Evolutionary conservation across 1,140 invertebrate genomes (phyloP).

Genomic region (Hesperophylax magnus): DNA sequence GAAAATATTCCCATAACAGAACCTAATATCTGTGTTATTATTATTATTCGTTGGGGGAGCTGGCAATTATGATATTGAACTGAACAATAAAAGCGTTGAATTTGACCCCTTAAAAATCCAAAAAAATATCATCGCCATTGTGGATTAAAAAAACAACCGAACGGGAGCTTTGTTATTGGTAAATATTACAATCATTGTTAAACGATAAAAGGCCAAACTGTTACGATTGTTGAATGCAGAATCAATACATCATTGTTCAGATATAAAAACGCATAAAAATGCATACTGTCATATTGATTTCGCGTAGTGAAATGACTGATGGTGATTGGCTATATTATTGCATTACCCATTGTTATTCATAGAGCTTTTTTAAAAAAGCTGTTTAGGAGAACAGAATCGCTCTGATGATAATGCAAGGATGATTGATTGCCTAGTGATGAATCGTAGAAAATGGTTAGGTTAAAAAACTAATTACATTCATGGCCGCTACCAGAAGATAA

Average conservation of each 20-base stretch:
- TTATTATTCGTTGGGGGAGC: slow-evolving; percentile 30
- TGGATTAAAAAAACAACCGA: slow-evolving; percentile 46
- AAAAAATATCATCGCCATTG: slow-evolving; percentile 45
- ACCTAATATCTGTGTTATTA: slow-evolving; percentile 4
- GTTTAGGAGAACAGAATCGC: not conserved
- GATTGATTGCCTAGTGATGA: slow-evolving; percentile 26
- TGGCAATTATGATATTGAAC: slow-evolving; percentile 57
- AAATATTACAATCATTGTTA: slow-evolving; percentile 38
- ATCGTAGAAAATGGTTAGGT: not conserved
- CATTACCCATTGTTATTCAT: not conserved
- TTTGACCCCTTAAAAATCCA: slow-evolving; percentile 43
- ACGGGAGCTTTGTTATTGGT: slow-evolving; percentile 3
- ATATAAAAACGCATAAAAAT: slow-evolving; percentile 16
- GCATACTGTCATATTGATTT: slow-evolving; percentile 10
- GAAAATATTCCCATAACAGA: slow-evolving; percentile 50
- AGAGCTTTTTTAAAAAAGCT: not conserved
- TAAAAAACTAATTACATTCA: slow-evolving; percentile 7
- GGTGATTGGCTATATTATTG: slow-evolving; percentile 5
- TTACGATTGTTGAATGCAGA: not conserved
- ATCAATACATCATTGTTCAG: slow-evolving; percentile 4
- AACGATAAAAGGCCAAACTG: slow-evolving; percentile 20
- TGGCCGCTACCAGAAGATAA: no score
- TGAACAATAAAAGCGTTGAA: slow-evolving; percentile 48
- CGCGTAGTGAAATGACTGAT: slow-evolving; percentile 25
- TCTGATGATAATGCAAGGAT: slow-evolving; percentile 5